These are phyloP conservation scores for Pteronotus mesoamericanus DNA, from an alignment of 2,797 vertebrate species.

Conservation along the genomic window DNA sequence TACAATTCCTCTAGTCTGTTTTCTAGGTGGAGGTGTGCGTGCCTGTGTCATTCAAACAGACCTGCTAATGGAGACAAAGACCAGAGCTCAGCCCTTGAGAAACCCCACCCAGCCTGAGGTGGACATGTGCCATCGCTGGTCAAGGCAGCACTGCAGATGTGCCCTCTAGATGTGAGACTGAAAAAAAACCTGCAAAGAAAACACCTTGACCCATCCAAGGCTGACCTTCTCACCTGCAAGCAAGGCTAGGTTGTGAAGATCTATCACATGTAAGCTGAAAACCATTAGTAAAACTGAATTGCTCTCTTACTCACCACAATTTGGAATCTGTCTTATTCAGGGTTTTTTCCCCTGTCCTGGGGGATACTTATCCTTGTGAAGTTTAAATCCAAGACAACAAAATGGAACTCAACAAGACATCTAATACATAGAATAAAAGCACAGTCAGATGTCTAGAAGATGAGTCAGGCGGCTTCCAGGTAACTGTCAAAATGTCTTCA, in stretches of 20 bases:
- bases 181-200: neutral
- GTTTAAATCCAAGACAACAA: slow-evolving; percentile 40
- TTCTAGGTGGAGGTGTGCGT: neutral
- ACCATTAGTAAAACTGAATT: neutral
- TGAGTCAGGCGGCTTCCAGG: neutral
- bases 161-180: neutral
- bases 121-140: rapidly evolving
- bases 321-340: neutral
- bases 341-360: neutral
- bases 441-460: neutral
- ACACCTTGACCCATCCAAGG: neutral
- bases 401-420: neutral
- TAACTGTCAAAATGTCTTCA: neutral
- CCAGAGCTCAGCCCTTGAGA: neutral
- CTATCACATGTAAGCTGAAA: neutral
- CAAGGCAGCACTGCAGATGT: neutral
- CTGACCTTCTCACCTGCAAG: neutral
- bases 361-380: neutral
- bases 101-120: neutral
- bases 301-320: neutral
- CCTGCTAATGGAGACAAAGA: neutral
- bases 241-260: too few species aligned
- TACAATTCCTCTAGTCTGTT: neutral
- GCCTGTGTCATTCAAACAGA: neutral
- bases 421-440: neutral